Evolutionary conservation across 1,140 invertebrate species (phyloP), one percentile per base, ranked within the genome.

Genomic region (Temnothorax curvispinosus): DNA sequence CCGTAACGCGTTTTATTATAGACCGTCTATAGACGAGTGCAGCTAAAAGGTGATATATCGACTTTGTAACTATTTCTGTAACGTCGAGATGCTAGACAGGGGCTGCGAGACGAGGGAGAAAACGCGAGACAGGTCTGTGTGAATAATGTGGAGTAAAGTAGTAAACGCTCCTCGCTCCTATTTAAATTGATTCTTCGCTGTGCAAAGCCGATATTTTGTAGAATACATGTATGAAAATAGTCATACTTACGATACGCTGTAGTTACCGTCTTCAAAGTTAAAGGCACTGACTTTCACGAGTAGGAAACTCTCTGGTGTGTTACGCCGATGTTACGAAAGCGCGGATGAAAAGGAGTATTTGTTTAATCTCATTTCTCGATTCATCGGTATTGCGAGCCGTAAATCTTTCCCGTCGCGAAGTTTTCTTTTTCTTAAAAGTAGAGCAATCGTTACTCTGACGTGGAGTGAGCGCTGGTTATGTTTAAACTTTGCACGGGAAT

Each of bases 21-120:
- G 41, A 54, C 69, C 15, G 15, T 47, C 38, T 86, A 75, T 56
- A 85, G 74, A 67, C 52, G 69, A n/a, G 18, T 65, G 72, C 60
- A 50, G n/a, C 15, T 76, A 71, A 86, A 88, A 74, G 52, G 27
- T 21, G 18, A 64, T 67, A 50, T 72, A 64, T 81, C 65, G 50
- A 77, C 69, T 80, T 41, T 27, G 27, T 13, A 69, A 56, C 75
- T 87, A 90, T 87, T 82, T 87, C 69, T 44, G 58, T 84, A 69
- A 56, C 15, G 38, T 41, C 67, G 78, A 27, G 41, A 27, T 71
- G 47, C 85, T 77, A 47, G 77, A 86, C 67, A 35, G 52, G 15
- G 27, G 32, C 4, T 80, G 65, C 35, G 54, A 41, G 64, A 41
- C 35, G 52, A 15, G n/a, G 35, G 35, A 9, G 8, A 50, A 27